Conservation (phyloP, 2,113 vertebrate genomes). For the Hystrix brachyura region DNA sequence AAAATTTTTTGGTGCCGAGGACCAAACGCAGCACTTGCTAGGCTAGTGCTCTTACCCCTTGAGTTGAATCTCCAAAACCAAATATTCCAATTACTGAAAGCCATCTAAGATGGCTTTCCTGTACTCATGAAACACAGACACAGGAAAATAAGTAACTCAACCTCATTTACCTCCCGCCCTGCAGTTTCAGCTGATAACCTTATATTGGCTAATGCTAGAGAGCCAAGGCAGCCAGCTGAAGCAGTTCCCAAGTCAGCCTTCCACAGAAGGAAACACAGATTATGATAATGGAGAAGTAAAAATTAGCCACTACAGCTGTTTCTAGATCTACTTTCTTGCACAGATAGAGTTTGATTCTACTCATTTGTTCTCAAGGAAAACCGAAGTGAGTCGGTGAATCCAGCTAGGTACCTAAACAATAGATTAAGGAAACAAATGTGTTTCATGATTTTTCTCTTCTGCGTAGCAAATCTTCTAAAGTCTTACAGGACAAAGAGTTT, state of each 20-base stretch:
- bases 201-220: background rate
- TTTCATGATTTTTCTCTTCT: background rate
- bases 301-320: background rate
- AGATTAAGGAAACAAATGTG: background rate
- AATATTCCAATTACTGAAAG: no score
- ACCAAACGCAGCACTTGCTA: no score
- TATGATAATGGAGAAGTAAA: background rate
- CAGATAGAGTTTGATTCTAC: background rate
- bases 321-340: conserved; percentile 7
- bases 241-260: background rate
- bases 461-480: background rate
- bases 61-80: no score
- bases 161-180: background rate
- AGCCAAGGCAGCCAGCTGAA: background rate
- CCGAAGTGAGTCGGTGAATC: background rate
- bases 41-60: no score
- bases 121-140: background rate
- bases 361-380: background rate
- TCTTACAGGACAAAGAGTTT: background rate
- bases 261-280: background rate
- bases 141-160: background rate
- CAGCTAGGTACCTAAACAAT: conserved; percentile 17
- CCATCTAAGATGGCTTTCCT: no score
- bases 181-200: background rate
- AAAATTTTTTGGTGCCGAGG: no score